Percentiles rank a stretch among this genome's conserved stretches.
phyloP scores from a whole-genome alignment of 1,140 invertebrate genomes.

The Lamellibrachia luymesi region DNA sequence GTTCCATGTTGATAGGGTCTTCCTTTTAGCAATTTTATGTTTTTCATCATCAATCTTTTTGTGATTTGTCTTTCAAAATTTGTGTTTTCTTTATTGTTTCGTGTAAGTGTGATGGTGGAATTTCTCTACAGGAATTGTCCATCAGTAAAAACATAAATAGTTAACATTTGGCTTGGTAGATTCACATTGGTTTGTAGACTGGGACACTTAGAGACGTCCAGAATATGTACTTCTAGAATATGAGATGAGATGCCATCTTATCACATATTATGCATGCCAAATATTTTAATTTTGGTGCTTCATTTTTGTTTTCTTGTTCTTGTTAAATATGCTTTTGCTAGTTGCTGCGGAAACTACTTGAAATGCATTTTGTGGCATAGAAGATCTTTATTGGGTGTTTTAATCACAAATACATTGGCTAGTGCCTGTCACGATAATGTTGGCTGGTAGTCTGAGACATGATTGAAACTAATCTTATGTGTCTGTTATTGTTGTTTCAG shows the following conservation, averaged over 20 bases:
- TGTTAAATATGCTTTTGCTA: not conserved
- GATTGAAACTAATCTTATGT: not conserved
- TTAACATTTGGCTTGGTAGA: not conserved
- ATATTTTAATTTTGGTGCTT: not conserved
- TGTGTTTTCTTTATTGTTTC: not conserved
- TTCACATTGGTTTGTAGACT: not conserved
- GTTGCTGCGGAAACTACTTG: not conserved
- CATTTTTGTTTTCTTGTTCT: not conserved
- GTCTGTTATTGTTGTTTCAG: not conserved
- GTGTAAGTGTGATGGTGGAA: not conserved
- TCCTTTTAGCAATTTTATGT: not conserved
- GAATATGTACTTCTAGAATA: not conserved
- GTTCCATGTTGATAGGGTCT: not conserved
- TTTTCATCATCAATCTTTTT: not conserved
- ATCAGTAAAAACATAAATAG: not conserved
- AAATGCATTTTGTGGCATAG: not conserved
- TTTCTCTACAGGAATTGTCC: not conserved
- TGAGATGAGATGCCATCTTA: not conserved
- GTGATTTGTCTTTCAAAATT: no score
- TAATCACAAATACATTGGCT: not conserved
- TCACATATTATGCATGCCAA: not conserved
- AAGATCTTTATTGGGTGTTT: not conserved
- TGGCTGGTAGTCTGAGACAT: not conserved
- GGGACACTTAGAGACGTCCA: not conserved
- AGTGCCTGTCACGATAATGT: not conserved